phyloP scores from a whole-genome alignment of 2,113 vertebrate species.

The Peucedramus taeniatus region DNA sequence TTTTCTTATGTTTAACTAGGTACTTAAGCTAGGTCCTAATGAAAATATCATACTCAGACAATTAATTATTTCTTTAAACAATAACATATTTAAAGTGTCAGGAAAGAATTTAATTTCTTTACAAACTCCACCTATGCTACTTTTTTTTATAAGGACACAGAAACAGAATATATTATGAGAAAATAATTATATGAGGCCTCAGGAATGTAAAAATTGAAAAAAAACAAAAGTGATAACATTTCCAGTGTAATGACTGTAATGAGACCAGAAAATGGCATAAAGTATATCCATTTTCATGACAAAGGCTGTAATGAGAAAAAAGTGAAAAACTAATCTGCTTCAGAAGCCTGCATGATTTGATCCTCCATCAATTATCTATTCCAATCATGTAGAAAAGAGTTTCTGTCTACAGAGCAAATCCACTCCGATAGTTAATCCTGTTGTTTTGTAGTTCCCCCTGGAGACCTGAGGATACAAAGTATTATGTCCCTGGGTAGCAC shows the following conservation, averaged over 20 bases:
- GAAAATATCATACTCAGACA: not conserved
- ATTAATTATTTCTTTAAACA: not conserved
- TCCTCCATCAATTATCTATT: conserved; percentile 35
- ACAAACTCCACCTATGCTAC: not conserved
- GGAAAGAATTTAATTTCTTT: conserved; percentile 28
- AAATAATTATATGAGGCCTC: conserved; percentile 28
- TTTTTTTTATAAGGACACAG: conserved; percentile 10
- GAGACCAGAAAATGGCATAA: conserved; percentile 50
- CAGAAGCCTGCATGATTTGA: conserved; percentile 21
- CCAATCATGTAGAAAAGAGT: conserved; percentile 19
- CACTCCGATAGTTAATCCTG: conserved; percentile 15
- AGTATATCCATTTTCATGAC: conserved; percentile 40
- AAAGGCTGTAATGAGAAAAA: conserved; percentile 53
- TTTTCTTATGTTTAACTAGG: not conserved
- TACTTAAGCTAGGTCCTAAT: not conserved
- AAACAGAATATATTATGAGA: conserved; percentile 6
- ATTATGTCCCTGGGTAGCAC: not conserved
- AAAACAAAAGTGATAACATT: conserved; percentile 41
- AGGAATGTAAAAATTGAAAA: conserved; percentile 47
- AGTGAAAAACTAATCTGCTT: conserved; percentile 33
- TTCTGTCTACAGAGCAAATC: conserved; percentile 38
- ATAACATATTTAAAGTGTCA: conserved; percentile 18
- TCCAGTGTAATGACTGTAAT: conserved; percentile 19
- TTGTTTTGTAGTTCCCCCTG: not conserved
- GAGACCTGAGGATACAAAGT: conserved; percentile 9